Conservation (phyloP, 2,797 vertebrate species). For the Onychomys arenicola region DNA sequence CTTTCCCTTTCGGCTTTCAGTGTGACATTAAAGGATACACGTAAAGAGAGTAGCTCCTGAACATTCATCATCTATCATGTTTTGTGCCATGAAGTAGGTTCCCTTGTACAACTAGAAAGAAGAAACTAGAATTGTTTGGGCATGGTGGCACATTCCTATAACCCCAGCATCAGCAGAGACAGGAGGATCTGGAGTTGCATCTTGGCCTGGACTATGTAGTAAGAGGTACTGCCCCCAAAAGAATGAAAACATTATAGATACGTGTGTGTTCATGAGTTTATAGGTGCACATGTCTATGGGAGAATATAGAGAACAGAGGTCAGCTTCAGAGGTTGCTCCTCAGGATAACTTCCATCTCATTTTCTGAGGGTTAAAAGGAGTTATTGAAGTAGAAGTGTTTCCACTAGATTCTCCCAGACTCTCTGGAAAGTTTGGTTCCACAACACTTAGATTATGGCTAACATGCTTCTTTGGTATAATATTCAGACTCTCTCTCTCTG, state of each 20-base stretch:
- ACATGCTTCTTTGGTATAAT: background rate
- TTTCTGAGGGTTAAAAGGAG: background rate
- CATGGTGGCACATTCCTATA: background rate
- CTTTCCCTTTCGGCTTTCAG: background rate
- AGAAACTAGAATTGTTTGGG: background rate
- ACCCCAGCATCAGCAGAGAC: background rate
- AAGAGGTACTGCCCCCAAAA: background rate
- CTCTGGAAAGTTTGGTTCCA: background rate
- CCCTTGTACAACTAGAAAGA: background rate
- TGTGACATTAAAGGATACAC: background rate
- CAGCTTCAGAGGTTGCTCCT: background rate
- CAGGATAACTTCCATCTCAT: background rate
- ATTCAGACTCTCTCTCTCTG: background rate
- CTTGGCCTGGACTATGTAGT: background rate
- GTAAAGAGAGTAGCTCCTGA: background rate
- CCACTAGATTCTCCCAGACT: background rate
- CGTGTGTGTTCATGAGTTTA: background rate
- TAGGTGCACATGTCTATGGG: background rate
- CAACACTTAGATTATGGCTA: background rate
- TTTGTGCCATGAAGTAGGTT: background rate
- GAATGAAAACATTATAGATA: background rate
- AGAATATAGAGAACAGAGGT: background rate
- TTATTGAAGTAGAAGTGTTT: background rate
- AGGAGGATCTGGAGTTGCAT: too few species aligned
- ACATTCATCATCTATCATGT: background rate